A percentile compares a stretch with the other conserved stretches of the same genome.
phyloP scores from a whole-genome alignment of 2,113 vertebrate genomes.

The Campylomormyrus tamandua region DNA sequence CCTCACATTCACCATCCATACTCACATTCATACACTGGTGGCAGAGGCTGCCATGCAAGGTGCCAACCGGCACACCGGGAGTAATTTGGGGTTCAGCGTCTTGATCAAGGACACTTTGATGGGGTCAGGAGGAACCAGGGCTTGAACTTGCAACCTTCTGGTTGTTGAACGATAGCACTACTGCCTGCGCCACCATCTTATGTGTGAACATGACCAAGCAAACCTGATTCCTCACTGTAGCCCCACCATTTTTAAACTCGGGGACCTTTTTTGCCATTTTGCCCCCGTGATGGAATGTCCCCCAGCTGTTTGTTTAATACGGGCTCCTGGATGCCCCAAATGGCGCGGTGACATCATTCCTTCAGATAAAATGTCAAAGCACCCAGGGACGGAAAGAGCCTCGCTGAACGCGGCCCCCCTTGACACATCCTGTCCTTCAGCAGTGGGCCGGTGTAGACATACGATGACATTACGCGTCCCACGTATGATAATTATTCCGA shows the following conservation, averaged over 20 bases:
- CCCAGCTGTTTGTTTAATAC: neutral
- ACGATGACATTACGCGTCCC: neutral
- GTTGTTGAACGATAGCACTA: too few relatives aligned
- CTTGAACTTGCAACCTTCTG: too few relatives aligned
- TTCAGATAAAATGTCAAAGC: neutral
- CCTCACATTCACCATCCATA: too few relatives aligned
- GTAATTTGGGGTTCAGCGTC: too few relatives aligned
- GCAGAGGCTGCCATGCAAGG: too few relatives aligned
- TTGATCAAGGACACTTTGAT: too few relatives aligned
- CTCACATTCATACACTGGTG: too few relatives aligned
- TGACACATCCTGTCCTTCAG: neutral
- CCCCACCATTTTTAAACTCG: neutral
- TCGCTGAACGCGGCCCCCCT: neutral
- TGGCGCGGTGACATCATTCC: neutral
- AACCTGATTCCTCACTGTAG: neutral
- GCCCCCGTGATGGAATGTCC: neutral
- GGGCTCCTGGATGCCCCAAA: neutral
- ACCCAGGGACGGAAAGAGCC: neutral
- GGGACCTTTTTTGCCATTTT: neutral
- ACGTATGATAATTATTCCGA: neutral
- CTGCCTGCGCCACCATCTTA: neutral
- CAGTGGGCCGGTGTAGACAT: neutral
- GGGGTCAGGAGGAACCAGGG: too few relatives aligned
- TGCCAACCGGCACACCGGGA: too few relatives aligned
- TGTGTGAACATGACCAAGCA: neutral